phyloP scores from a whole-genome alignment of 1,140 invertebrate genomes.

The Conus ventricosus region DNA sequence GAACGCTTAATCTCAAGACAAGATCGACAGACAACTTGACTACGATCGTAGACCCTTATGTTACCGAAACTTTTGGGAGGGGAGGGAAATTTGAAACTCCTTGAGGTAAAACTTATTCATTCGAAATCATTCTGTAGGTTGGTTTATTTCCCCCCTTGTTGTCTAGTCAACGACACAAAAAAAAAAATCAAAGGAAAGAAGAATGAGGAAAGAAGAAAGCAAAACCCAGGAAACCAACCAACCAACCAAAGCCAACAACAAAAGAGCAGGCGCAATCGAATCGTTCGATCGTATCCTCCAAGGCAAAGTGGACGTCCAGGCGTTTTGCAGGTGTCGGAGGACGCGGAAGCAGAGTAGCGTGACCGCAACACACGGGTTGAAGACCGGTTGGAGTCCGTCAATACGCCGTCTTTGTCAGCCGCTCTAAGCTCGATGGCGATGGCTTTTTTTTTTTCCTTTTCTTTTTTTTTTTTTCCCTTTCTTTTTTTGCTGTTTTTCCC shows the following conservation, averaged over 20 bases:
- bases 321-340: neutral
- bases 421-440: neutral
- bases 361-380: neutral
- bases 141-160: too few relatives aligned
- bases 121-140: too few relatives aligned
- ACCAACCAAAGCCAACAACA: neutral
- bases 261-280: neutral
- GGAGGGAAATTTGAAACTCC: too few relatives aligned
- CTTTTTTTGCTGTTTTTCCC: too few relatives aligned
- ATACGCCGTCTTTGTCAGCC: constrained; percentile 15
- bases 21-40: too few relatives aligned
- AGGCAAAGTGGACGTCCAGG: neutral
- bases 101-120: too few relatives aligned
- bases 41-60: too few relatives aligned
- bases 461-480: too few relatives aligned
- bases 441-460: too few relatives aligned
- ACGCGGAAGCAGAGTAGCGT: neutral
- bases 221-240: neutral
- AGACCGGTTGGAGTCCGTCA: neutral
- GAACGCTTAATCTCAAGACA: too few relatives aligned
- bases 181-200: neutral
- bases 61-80: too few relatives aligned
- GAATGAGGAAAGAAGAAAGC: neutral
- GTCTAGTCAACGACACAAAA: too few relatives aligned
- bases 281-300: neutral